Conservation (phyloP, 2,113 vertebrate genomes). For the Gopherus evgoodei region DNA sequence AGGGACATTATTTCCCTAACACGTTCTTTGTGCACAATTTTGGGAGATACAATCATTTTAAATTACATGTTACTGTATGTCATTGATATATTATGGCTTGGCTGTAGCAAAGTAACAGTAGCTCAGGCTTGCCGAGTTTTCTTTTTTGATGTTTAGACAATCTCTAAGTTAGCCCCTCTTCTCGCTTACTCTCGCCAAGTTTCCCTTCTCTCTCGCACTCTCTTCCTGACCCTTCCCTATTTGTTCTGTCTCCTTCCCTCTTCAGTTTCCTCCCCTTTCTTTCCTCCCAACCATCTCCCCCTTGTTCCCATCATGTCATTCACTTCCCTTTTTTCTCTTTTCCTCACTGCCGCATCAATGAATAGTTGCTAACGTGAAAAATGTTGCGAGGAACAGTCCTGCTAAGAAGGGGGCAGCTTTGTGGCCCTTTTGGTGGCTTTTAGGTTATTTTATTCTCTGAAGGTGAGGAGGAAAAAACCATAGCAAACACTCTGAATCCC, state of each 20-base stretch:
- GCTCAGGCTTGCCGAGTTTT: accelerated
- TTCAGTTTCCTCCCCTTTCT: not conserved
- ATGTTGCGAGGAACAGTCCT: accelerated
- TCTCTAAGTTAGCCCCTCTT: not conserved
- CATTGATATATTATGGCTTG: not conserved
- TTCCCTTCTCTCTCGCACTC: accelerated
- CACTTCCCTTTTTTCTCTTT: not conserved
- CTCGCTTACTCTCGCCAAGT: not conserved
- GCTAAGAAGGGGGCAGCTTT: not conserved
- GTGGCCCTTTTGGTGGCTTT: not conserved
- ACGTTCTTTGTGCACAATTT: not conserved
- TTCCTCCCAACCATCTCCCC: not conserved
- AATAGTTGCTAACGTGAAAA: not conserved
- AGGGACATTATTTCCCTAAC: not conserved
- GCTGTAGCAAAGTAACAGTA: not conserved
- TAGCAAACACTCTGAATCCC: not conserved
- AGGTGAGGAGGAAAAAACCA: not conserved
- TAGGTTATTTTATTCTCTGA: not conserved
- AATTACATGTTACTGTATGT: not conserved
- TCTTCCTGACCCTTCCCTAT: not conserved
- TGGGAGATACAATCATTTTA: not conserved
- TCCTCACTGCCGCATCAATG: not conserved
- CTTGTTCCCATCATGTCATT: not conserved
- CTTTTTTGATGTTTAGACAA: accelerated
- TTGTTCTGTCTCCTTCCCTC: not conserved